Percentiles rank a stretch among this genome's conserved stretches.
Evolutionary conservation across 2,888 invertebrate genomes (phyloP).

Genomic region (Aphidius colemani): DNA sequence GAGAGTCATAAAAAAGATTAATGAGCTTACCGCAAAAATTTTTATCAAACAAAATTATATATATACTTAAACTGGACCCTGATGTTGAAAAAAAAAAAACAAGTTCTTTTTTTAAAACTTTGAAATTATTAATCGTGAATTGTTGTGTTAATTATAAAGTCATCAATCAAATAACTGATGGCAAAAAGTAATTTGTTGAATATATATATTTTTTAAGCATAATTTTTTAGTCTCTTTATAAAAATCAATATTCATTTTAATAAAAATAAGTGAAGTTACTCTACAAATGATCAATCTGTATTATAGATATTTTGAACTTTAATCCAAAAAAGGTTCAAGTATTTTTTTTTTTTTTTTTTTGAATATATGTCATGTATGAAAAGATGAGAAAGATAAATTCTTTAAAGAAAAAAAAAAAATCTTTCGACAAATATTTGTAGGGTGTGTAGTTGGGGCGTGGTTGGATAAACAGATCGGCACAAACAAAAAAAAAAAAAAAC

Average conservation of each 20-base stretch:
- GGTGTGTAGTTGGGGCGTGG: conserved; percentile 51
- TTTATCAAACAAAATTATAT: not conserved
- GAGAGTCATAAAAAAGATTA: conserved; percentile 56
- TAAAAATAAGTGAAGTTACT: not conserved
- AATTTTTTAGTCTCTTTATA: too few species aligned
- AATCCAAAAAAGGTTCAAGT: conserved; percentile 25
- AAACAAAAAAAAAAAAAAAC: conserved; percentile 8
- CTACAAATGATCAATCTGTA: conserved; percentile 24
- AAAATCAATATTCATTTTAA: too few species aligned
- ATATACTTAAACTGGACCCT: not conserved
- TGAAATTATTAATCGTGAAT: too few species aligned
- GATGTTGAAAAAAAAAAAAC: too few species aligned
- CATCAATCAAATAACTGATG: conserved; percentile 38
- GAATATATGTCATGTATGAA: too few species aligned
- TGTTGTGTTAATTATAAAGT: conserved; percentile 24
- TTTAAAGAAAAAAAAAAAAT: too few species aligned
- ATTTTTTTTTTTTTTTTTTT: too few species aligned
- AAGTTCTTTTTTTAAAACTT: too few species aligned
- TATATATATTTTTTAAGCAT: too few species aligned
- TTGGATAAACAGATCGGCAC: conserved; percentile 55
- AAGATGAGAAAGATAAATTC: too few species aligned
- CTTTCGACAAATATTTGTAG: conserved; percentile 54
- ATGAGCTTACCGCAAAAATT: conserved; percentile 40
- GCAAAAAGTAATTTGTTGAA: conserved; percentile 29
- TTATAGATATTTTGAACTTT: conserved; percentile 40